Conservation (phyloP, 2,113 vertebrate species). For the Formicarius rufipectus region DNA sequence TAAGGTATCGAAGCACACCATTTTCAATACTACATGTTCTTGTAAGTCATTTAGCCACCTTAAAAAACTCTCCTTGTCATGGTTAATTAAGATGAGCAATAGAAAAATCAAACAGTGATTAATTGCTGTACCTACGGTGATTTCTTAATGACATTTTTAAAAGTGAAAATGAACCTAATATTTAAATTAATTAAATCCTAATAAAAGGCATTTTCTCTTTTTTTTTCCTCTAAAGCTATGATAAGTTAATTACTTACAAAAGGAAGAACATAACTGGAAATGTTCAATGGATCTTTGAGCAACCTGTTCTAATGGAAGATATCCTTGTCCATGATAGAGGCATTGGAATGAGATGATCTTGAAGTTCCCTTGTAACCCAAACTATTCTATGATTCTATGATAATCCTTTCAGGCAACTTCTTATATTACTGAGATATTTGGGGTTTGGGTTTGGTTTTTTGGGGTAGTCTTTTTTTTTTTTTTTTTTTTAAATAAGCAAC, state of each 20-base stretch:
- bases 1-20: not conserved
- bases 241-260: not conserved
- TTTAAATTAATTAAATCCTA: not conserved
- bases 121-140: not conserved
- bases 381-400: not conserved
- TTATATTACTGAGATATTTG: not conserved
- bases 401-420: not conserved
- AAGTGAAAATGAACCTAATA: not conserved
- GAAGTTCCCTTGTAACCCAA: not conserved
- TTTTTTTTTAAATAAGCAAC: not conserved
- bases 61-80: not conserved
- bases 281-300: not conserved
- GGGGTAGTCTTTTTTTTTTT: accelerated
- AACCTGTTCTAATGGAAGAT: not conserved
- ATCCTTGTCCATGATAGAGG: not conserved
- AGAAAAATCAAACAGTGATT: not conserved
- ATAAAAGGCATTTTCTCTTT: not conserved
- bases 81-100: not conserved
- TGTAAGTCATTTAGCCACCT: not conserved
- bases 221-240: not conserved
- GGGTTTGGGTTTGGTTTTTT: not conserved
- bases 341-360: not conserved
- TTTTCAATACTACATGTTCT: not conserved
- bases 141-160: not conserved
- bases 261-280: not conserved